phyloP scores from a whole-genome alignment of 2,113 vertebrate genomes.

The Microcebus lehilahytsara region DNA sequence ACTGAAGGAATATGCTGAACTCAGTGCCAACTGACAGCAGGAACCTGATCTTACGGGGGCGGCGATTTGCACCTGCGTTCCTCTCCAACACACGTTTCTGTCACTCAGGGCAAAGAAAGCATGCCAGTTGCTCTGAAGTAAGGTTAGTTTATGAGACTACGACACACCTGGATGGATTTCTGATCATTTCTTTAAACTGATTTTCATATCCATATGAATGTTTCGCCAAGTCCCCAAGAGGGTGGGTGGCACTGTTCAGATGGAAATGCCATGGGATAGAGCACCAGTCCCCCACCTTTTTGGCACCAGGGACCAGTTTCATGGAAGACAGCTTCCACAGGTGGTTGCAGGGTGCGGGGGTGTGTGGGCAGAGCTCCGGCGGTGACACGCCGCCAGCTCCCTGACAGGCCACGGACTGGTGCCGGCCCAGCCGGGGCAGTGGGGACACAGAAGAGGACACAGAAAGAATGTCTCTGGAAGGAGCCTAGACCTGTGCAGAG shows the following conservation, averaged over 20 bases:
- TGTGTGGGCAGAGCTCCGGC: too few relatives aligned
- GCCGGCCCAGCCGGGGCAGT: too few relatives aligned
- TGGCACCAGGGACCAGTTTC: too few relatives aligned
- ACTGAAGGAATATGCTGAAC: not conserved
- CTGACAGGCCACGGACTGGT: too few relatives aligned
- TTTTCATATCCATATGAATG: not conserved
- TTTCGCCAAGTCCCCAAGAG: not conserved
- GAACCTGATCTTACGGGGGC: not conserved
- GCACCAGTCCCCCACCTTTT: too few relatives aligned
- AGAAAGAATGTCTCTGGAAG: too few relatives aligned
- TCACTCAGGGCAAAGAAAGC: not conserved
- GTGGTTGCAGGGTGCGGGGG: too few relatives aligned
- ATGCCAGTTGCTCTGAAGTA: not conserved
- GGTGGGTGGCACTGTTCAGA: fast-evolving
- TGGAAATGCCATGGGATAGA: not conserved
- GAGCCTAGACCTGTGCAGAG: too few relatives aligned
- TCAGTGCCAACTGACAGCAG: fast-evolving
- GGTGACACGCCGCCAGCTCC: too few relatives aligned
- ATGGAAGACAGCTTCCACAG: too few relatives aligned
- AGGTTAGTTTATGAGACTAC: not conserved
- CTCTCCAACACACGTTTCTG: not conserved
- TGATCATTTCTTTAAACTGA: not conserved
- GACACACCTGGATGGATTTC: not conserved
- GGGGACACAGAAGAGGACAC: too few relatives aligned
- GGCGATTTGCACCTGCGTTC: fast-evolving